phyloP scores from a whole-genome alignment of 1,140 invertebrate genomes.

The Panagrolaimus sp. region DNA sequence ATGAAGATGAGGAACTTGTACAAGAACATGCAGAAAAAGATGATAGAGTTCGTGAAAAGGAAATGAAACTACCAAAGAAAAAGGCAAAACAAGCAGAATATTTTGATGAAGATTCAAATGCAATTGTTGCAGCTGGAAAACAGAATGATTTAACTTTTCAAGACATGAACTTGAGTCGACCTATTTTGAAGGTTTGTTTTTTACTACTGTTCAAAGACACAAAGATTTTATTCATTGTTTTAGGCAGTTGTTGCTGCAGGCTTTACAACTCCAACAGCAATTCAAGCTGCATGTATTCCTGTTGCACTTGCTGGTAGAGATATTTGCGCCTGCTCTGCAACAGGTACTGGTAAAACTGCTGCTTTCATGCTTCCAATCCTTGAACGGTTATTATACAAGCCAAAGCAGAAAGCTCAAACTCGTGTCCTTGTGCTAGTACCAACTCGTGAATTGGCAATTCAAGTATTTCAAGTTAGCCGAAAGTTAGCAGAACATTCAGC shows the following conservation, averaged over 20 bases:
- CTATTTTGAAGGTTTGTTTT: conserved; percentile 49
- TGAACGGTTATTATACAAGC: conserved; percentile 78
- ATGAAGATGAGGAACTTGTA: conserved; percentile 15
- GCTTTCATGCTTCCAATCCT: conserved; percentile 96
- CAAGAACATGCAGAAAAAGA: conserved; percentile 13
- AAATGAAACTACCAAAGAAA: conserved; percentile 26
- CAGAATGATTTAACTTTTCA: conserved; percentile 36
- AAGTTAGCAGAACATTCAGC: conserved; percentile 80
- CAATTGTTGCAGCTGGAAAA: conserved; percentile 20
- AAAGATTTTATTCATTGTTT: not conserved
- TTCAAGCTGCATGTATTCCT: conserved; percentile 88
- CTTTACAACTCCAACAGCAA: conserved; percentile 87
- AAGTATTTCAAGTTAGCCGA: conserved; percentile 68
- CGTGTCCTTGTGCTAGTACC: conserved; percentile 87
- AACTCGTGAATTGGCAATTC: conserved; percentile 77
- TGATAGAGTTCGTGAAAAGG: conserved; percentile 45
- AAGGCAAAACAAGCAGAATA: conserved; percentile 31
- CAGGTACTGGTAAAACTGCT: conserved; percentile 95
- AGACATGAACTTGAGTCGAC: conserved; percentile 53
- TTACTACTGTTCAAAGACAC: not conserved
- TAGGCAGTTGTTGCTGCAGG: conserved; percentile 77
- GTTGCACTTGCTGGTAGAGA: conserved; percentile 80
- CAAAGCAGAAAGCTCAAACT: conserved; percentile 66
- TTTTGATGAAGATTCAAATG: conserved; percentile 39
- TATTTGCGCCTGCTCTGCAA: conserved; percentile 90